A percentile compares a stretch with the other conserved stretches of the same genome.
Conservation (phyloP, 2,797 vertebrate genomes). For the Ctenochaetus hawaiiensis region DNA sequence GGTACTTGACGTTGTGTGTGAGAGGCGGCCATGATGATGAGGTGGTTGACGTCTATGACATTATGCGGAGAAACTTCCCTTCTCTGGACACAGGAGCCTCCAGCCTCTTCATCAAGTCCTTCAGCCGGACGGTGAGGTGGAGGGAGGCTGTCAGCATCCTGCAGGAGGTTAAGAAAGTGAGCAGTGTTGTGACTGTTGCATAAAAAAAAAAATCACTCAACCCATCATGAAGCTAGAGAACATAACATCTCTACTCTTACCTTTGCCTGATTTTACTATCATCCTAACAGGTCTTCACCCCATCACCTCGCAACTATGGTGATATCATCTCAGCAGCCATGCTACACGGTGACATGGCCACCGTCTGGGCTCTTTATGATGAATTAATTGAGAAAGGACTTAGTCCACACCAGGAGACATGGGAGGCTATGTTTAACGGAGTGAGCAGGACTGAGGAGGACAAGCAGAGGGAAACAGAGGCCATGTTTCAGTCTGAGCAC, state of each 20-base stretch:
- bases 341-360: conserved; percentile 79
- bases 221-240: background rate
- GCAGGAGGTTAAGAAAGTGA: conserved; percentile 86
- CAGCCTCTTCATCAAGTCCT: conserved; percentile 89
- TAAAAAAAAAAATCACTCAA: background rate
- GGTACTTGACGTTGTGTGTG: conserved; percentile 91
- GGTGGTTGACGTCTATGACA: conserved; percentile 89
- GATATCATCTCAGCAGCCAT: conserved; percentile 89
- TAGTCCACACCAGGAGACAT: conserved; percentile 86
- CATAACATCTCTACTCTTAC: background rate
- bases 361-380: conserved; percentile 88
- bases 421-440: conserved; percentile 87
- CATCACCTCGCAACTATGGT: conserved; percentile 87
- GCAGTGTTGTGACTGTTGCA: background rate
- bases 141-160: conserved; percentile 86
- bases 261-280: background rate
- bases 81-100: conserved; percentile 88
- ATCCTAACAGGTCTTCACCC: conserved; percentile 72
- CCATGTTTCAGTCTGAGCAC: conserved; percentile 55
- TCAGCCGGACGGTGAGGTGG: conserved; percentile 90
- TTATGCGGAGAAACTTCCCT: conserved; percentile 90
- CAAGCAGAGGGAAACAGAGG: background rate
- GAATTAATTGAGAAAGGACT: conserved; percentile 85
- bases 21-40: conserved; percentile 84
- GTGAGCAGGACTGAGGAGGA: conserved; percentile 50